phyloP scores from a whole-genome alignment of 2,113 vertebrate genomes.

The Hipposideros armiger region DNA sequence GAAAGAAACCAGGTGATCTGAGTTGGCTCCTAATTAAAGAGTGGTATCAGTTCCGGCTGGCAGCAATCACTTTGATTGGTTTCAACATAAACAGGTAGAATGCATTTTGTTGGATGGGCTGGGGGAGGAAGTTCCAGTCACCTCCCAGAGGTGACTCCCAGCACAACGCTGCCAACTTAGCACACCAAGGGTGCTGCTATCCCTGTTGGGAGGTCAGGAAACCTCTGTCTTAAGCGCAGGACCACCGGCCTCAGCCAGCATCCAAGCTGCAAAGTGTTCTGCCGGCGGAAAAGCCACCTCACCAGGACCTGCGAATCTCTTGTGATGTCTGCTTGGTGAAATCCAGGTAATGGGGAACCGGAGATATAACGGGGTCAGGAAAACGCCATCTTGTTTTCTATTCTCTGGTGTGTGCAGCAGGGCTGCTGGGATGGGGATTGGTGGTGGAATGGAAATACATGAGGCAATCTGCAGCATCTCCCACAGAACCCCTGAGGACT shows the following conservation, averaged over 20 bases:
- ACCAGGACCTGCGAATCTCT: background rate
- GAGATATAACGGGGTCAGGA: background rate
- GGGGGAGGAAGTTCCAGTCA: background rate
- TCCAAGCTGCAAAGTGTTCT: background rate
- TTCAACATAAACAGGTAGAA: background rate
- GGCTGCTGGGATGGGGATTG: too few species aligned
- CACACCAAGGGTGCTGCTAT: too few species aligned
- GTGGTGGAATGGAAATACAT: background rate
- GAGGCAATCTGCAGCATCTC: background rate
- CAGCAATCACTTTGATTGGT: background rate
- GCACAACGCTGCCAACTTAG: background rate
- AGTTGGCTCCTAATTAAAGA: background rate
- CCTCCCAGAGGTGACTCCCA: background rate
- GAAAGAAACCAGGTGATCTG: background rate
- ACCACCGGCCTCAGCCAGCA: background rate
- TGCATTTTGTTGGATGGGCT: background rate
- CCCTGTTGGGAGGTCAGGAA: background rate
- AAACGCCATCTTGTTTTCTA: background rate
- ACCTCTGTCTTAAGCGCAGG: background rate
- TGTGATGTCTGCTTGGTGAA: background rate
- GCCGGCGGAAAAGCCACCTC: background rate
- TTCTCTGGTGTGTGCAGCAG: background rate
- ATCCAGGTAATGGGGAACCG: background rate
- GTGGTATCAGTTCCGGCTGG: background rate
- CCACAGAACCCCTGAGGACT: too few species aligned